These are phyloP conservation scores for Ivindomyrus marchei DNA, from an alignment of 2,113 vertebrate genomes.

Conservation along the genomic window DNA sequence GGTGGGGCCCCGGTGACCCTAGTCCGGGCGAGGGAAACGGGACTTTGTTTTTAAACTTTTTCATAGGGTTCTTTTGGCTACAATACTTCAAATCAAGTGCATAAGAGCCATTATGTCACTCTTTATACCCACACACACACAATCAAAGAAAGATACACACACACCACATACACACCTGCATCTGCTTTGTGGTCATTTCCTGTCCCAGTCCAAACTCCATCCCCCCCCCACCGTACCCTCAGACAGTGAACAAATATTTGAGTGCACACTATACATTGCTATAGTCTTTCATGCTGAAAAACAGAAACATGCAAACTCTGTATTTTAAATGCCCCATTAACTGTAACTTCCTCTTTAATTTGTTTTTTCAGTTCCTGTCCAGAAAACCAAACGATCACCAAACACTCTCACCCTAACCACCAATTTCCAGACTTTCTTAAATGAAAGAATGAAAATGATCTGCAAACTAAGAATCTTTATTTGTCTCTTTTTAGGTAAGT, in stretches of 20 bases:
- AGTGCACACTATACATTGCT: not conserved
- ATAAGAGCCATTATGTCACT: not conserved
- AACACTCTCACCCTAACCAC: not conserved
- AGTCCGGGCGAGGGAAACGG: no score
- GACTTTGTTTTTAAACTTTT: no score
- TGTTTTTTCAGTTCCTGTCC: not conserved
- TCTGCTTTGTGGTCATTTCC: not conserved
- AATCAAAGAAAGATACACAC: not conserved
- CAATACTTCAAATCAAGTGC: not conserved
- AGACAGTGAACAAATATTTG: not conserved
- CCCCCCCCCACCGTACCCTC: not conserved
- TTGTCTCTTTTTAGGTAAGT: not conserved
- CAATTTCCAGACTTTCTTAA: not conserved
- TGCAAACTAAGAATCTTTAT: not conserved
- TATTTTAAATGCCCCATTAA: not conserved
- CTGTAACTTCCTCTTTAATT: not conserved
- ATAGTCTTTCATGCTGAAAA: not conserved
- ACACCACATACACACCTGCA: not conserved
- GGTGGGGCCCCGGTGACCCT: no score
- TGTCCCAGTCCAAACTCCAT: not conserved
- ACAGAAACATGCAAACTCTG: not conserved
- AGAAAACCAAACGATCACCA: not conserved
- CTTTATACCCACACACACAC: not conserved
- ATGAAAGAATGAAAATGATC: not conserved
- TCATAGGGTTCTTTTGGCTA: no score